Base-by-base conservation (phyloP, 2,888 invertebrate genomes). In the Serrognathus titanus region DNA sequence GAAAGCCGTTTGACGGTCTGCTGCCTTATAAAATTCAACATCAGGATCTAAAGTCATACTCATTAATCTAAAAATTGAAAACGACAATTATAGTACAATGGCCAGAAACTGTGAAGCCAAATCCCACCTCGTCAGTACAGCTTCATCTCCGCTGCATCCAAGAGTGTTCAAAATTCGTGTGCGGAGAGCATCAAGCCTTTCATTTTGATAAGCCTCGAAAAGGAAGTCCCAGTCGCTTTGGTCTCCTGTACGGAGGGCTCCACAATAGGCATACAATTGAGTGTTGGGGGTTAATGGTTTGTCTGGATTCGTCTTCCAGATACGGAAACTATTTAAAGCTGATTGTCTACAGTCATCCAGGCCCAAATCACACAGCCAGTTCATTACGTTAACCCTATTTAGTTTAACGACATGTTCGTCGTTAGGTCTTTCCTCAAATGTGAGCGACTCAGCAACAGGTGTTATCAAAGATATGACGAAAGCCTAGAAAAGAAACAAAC, bases 1-100 rank as follows among this genome's bases (percentile, higher is more conserved):
- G 24, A 53, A 53, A 10, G 53, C 53, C 9, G 20, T 47, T 39
- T 53, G 48, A 4, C 53, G 47, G n/a, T 53, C 53, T 12, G 13
- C n/a, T n/a, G 39, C 12, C 8, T 10, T 31, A 7, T 31, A 11
- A 36, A 53, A 40, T 1, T 4, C 1, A 35, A 47, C 46, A 3
- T 36, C 13, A 12, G 37, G 37, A 16, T 47, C 39, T 24, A 38
- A 13, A 48, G 48, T 53, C 39, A 20, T 16, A n/a, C 9, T 41
- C 12, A 51, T 16, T 8, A 38, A 51, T 11, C 51, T 51, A 6
- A 12, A 36, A 50, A 47, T 16, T 37, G 35, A 11, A n/a, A 48
- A 47, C 12, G 12, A 35, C 12, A 8, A 31, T 31, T 31, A 7
- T 31, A 7, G 24, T 31, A 31, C 1, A 9, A 9, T 40, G 40